These are phyloP conservation scores for Oxytorus armatus DNA, from an alignment of 2,888 invertebrate species.

Conservation along the genomic window DNA sequence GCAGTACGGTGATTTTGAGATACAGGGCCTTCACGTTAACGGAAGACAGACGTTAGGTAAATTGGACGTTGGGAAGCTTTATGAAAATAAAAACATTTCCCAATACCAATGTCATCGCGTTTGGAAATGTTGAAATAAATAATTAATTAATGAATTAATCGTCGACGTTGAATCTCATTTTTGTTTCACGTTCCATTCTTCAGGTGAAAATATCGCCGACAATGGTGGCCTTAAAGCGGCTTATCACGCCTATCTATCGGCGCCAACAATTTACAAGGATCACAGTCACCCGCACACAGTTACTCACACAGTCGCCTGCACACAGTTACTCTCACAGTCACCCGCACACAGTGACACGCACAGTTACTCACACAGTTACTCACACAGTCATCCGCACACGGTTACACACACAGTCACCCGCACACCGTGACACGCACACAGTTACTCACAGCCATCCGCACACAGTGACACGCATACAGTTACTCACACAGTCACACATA, in stretches of 20 bases:
- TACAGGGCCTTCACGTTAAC: conserved; percentile 91
- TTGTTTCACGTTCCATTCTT: conserved; percentile 35
- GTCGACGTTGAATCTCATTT: not conserved
- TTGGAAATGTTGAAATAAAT: not conserved
- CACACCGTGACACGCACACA: no score
- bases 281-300: conserved; percentile 92
- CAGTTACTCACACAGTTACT: no score
- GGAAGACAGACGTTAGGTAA: conserved; percentile 94
- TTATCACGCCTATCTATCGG: conserved; percentile 92
- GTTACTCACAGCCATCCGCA: no score
- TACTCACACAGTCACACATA: no score
- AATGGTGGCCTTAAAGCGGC: conserved; percentile 96
- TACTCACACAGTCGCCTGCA: conserved; percentile 93
- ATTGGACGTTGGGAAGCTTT: not conserved
- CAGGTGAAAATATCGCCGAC: conserved; percentile 95
- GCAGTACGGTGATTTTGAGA: conserved; percentile 92
- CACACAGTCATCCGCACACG: no score
- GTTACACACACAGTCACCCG: no score
- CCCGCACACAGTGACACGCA: conserved; percentile 96
- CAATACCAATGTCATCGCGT: no score
- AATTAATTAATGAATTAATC: no score
- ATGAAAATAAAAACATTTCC: no score
- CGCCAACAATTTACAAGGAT: conserved; percentile 84
- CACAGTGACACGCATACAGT: no score
- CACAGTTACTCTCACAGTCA: conserved; percentile 97